Conservation (phyloP, 2,113 vertebrate genomes). For the Desmodus rotundus region DNA sequence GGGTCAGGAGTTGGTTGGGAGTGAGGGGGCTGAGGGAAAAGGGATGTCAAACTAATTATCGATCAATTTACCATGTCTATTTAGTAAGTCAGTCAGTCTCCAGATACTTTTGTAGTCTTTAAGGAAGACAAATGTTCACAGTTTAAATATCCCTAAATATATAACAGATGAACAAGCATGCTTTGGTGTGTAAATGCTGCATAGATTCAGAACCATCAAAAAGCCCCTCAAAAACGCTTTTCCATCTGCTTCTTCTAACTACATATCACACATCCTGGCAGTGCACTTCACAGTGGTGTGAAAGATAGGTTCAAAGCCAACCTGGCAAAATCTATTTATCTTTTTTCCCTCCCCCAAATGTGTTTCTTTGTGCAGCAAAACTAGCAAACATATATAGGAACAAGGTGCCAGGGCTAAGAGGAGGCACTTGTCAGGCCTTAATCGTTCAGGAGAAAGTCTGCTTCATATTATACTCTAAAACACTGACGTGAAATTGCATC, state of each 20-base stretch:
- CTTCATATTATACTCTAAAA: neutral
- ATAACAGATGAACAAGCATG: constrained; percentile 77
- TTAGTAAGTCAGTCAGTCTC: constrained; percentile 74
- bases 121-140: constrained; percentile 79
- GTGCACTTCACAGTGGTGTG: constrained; percentile 72
- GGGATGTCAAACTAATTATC: constrained; percentile 66
- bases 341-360: constrained; percentile 63
- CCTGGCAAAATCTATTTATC: constrained; percentile 76
- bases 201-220: constrained; percentile 77
- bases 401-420: constrained; percentile 69
- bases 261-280: constrained; percentile 72
- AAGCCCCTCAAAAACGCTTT: constrained; percentile 77
- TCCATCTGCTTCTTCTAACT: constrained; percentile 76
- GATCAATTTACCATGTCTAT: constrained; percentile 71
- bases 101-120: constrained; percentile 76
- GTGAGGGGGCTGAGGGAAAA: constrained; percentile 15
- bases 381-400: constrained; percentile 74
- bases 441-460: constrained; percentile 39
- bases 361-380: constrained; percentile 77
- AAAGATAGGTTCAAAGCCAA: constrained; percentile 78
- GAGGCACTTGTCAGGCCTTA: constrained; percentile 73
- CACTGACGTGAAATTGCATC: neutral
- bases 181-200: constrained; percentile 79
- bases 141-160: constrained; percentile 78
- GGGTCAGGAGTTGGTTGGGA: constrained; percentile 39